These are phyloP conservation scores for Gerris buenoi DNA, from an alignment of 1,140 invertebrate species.

Conservation along the genomic window DNA sequence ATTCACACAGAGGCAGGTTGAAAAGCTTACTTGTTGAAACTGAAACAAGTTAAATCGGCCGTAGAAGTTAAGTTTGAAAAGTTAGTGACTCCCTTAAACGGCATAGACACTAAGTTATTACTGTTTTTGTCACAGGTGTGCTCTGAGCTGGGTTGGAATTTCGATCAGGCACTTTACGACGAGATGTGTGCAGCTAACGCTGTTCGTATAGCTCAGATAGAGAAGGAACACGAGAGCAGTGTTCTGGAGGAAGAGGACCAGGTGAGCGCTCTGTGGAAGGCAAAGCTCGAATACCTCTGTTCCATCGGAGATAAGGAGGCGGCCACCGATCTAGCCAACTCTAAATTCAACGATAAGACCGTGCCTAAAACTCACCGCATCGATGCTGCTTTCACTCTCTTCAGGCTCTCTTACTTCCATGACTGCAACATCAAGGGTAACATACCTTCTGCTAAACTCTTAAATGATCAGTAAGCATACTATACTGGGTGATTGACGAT, in stretches of 20 bases:
- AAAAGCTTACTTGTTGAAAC: no score
- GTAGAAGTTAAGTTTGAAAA: no score
- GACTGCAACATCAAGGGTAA: constrained; percentile 66
- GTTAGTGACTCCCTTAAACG: no score
- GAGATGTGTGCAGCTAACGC: constrained; percentile 76
- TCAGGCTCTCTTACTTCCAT: constrained; percentile 82
- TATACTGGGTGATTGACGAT: no score
- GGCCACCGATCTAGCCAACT: constrained; percentile 46
- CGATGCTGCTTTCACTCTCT: constrained; percentile 83
- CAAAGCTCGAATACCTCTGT: constrained; percentile 86
- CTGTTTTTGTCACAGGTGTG: no score
- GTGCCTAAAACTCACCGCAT: constrained; percentile 81
- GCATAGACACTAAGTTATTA: no score
- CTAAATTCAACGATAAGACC: constrained; percentile 89
- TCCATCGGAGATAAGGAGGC: constrained; percentile 84
- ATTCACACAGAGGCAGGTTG: no score
- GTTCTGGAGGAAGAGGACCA: constrained; percentile 75
- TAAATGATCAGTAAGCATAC: no score
- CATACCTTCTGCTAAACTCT: no score
- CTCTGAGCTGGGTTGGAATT: constrained; percentile 53
- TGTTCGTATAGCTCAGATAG: constrained; percentile 67
- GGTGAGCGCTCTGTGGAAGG: constrained; percentile 26
- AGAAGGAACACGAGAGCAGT: constrained; percentile 89
- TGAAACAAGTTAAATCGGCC: no score
- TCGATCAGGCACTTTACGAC: constrained; percentile 57